Conservation (phyloP, 2,113 vertebrate genomes). For the Vulpes vulpes region DNA sequence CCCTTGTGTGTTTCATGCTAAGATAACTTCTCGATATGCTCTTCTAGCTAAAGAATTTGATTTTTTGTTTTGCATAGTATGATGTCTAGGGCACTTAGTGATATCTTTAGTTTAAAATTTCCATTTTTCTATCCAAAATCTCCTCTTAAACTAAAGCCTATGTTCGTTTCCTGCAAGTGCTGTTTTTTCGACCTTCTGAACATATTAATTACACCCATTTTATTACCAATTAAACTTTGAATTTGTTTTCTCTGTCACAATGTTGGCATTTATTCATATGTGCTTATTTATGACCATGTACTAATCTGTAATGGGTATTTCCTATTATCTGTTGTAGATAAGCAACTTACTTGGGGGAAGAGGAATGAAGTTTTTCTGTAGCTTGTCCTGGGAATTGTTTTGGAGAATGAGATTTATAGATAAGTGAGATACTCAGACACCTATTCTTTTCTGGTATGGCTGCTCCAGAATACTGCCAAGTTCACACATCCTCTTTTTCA, state of each 20-base stretch:
- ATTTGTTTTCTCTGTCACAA: neutral
- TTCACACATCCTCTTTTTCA: neutral
- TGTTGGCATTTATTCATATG: neutral
- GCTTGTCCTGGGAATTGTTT: neutral
- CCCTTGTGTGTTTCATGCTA: neutral
- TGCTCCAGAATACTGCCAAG: neutral
- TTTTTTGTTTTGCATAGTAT: neutral
- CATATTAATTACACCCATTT: neutral
- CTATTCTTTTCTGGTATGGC: neutral
- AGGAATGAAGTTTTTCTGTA: neutral
- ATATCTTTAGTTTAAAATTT: neutral
- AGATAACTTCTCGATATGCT: neutral
- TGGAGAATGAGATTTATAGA: neutral
- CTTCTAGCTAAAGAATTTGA: neutral
- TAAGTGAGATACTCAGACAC: neutral
- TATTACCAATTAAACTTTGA: neutral
- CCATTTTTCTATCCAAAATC: neutral
- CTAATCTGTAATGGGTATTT: neutral
- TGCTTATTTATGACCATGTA: neutral
- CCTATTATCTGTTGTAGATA: neutral
- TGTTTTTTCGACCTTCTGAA: neutral
- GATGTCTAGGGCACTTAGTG: neutral
- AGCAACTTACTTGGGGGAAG: neutral
- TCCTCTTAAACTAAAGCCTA: neutral
- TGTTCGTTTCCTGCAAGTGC: neutral